These are phyloP conservation scores for Enteromius anoplus DNA, from an alignment of 2,797 vertebrate genomes.

Conservation along the genomic window DNA sequence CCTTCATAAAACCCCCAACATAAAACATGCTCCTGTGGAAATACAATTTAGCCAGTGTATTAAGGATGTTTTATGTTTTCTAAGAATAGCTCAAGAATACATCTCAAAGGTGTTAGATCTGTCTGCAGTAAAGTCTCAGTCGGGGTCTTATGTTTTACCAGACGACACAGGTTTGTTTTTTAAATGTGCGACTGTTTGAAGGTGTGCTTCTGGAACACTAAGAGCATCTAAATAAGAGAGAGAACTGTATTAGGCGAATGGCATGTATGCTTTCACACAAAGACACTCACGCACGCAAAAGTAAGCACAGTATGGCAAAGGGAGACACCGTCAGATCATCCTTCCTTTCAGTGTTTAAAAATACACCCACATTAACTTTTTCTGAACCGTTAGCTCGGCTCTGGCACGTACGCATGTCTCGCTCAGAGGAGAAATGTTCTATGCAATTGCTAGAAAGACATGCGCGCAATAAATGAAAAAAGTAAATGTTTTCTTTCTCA, in stretches of 20 bases:
- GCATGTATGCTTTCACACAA: conserved; percentile 38
- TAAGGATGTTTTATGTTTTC: conserved; percentile 7
- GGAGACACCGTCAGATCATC: conserved; percentile 70
- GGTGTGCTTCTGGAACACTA: conserved; percentile 70
- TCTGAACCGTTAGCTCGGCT: conserved; percentile 57
- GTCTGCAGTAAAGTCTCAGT: conserved; percentile 63
- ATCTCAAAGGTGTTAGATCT: conserved; percentile 58
- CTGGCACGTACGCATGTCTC: conserved; percentile 1
- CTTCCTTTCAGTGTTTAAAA: conserved; percentile 69
- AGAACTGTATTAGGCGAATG: conserved; percentile 72
- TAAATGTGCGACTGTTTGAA: conserved; percentile 71
- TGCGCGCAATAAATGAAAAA: not conserved
- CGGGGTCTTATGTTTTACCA: conserved; percentile 71
- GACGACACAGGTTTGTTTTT: conserved; percentile 71
- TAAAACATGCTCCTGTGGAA: not conserved
- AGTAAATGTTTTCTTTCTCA: not conserved
- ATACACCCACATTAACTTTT: conserved; percentile 69
- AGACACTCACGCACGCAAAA: not conserved
- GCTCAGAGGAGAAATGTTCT: not conserved
- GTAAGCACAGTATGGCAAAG: conserved; percentile 46
- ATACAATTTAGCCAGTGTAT: not conserved
- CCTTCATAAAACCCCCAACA: not conserved
- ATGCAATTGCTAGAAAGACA: not conserved
- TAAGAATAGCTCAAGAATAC: conserved; percentile 59
- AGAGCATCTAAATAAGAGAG: conserved; percentile 69